Conservation (phyloP, 2,888 invertebrate genomes). For the Hypolimnas misippus region DNA sequence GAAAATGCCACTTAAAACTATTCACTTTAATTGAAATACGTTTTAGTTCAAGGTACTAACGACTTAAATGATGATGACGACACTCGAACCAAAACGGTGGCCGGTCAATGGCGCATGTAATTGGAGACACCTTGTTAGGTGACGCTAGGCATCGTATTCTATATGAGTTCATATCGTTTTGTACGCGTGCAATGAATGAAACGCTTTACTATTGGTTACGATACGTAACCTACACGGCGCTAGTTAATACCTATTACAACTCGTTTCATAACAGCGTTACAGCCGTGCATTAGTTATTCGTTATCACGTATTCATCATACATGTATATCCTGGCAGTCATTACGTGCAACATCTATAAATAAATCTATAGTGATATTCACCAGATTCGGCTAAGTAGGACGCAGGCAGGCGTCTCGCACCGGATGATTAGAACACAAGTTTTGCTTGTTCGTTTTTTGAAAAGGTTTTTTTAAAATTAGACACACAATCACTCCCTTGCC, state of each 20-base stretch:
- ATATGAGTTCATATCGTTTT: slow-evolving; percentile 18
- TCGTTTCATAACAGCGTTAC: slow-evolving; percentile 1
- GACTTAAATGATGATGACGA: slow-evolving; percentile 48
- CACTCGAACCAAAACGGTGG: slow-evolving; percentile 46
- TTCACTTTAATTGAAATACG: slow-evolving; percentile 1
- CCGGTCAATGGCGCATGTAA: slow-evolving; percentile 51
- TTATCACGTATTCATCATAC: slow-evolving; percentile 11
- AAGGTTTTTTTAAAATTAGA: too few species aligned
- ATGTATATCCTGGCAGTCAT: background rate
- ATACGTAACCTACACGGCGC: slow-evolving; percentile 2
- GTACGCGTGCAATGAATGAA: slow-evolving; percentile 17
- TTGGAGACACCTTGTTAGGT: slow-evolving; percentile 51
- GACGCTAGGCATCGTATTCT: slow-evolving; percentile 38
- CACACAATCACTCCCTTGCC: too few species aligned
- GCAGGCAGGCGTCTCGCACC: slow-evolving; percentile 12
- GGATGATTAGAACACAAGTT: slow-evolving; percentile 22
- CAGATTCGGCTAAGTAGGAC: slow-evolving; percentile 19
- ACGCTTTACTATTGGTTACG: slow-evolving; percentile 10
- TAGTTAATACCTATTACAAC: slow-evolving; percentile 9
- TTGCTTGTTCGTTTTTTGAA: background rate
- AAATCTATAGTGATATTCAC: slow-evolving; percentile 16
- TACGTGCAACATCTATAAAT: slow-evolving; percentile 15
- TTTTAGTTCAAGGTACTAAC: slow-evolving; percentile 21
- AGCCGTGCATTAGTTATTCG: slow-evolving; percentile 12
- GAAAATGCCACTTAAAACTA: background rate